Conservation (phyloP, 35 echinoderm and acorn worm genomes). For the Hemicentrotus pulcherrimus region DNA sequence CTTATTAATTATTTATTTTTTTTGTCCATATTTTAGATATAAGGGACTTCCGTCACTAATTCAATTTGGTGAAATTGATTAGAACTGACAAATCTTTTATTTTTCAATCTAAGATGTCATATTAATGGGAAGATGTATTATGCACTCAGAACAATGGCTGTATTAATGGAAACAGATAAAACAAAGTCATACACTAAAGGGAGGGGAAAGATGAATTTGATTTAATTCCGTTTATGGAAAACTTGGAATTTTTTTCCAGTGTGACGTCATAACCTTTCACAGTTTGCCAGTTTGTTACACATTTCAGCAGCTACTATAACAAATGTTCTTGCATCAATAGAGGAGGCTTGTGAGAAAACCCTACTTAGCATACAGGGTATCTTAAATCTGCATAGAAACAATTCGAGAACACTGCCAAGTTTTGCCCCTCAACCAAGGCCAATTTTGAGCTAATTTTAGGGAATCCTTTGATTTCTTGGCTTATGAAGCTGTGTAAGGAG, state of each 20-base stretch:
- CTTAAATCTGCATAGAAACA: conserved; percentile 9
- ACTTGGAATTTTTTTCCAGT: too few species aligned
- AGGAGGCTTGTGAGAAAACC: background rate
- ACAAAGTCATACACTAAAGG: background rate
- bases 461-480: conserved; percentile 15
- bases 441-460: conserved; percentile 42
- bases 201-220: too few species aligned
- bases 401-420: conserved; percentile 21
- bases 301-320: background rate
- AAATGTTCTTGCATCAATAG: background rate
- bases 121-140: background rate
- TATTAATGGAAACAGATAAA: background rate
- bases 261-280: background rate
- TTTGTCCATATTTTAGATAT: too few species aligned
- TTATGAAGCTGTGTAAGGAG: background rate
- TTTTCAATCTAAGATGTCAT: too few species aligned
- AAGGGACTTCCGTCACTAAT: too few species aligned
- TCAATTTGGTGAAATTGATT: too few species aligned
- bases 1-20: background rate
- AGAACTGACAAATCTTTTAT: too few species aligned
- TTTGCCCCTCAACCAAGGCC: conserved; percentile 33
- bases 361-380: conserved; percentile 23
- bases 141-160: background rate
- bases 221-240: background rate
- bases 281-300: background rate